Evolutionary conservation across 2,113 vertebrate genomes (phyloP), one percentile per base, ranked within the genome.

Genomic region (Ptilorrhoa leucosticta): DNA sequence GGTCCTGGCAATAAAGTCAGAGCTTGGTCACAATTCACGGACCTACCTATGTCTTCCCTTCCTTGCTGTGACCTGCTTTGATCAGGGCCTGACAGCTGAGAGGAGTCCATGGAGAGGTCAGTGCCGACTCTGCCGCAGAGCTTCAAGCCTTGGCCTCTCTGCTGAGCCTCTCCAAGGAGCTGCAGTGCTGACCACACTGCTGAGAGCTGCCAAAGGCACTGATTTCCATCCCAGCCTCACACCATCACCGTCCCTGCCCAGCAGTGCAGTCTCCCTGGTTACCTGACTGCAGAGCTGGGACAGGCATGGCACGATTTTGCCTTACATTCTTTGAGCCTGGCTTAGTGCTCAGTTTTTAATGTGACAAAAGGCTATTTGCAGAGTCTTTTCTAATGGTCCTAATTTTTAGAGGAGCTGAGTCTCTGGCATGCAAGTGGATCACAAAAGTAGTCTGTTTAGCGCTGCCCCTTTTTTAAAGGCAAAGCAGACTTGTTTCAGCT

Each of bases 51-150:
- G 45, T 19, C 22, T 33, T 60, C 53, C 27, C 39, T 60, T 37
- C 27, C 14, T 60, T 51, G 63, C 57, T 44, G 33, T 63, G 57
- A 53, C 9, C 27, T 33, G 57, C 35, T 60, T 50, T 60, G 53
- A 3, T 37, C 26, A 33, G 53, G 31, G 53, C 33, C 27, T 77
- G 63, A 15, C 53, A 27, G 17, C 45, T 31, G 63, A 37, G 45
- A 33, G 37, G 31, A 13, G 7, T 27, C 53, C 45, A 3, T 33
- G 63, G 45, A 50, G 53, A 60, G 45, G 9, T 53, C 54, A 77
- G 63, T 33, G 12, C 37, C 0, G 0, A 27, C 14, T n/a, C 23
- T 37, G 53, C 33, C 1, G 1, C 45, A 33, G 45, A 44, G 22
- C 37, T 77, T 19, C 37, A 7, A 60, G 63, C 45, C 63, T 53